Evolutionary conservation across 1,140 invertebrate species (phyloP).

Genomic region (Drosophila navojoa): DNA sequence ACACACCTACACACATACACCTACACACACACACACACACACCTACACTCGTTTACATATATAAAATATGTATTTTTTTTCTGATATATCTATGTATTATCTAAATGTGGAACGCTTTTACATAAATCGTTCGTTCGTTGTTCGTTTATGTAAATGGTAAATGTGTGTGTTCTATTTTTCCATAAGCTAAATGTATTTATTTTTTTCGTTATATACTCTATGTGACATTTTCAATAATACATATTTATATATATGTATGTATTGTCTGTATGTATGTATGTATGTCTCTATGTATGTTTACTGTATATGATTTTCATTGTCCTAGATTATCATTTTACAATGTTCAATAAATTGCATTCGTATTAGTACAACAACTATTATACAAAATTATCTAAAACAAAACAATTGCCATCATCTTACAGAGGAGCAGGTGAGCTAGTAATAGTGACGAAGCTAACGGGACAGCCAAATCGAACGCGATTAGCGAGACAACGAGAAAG

Average conservation of each 20-base stretch:
- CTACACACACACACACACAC: conserved; percentile 26
- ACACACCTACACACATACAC: conserved; percentile 41
- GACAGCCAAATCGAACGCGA: neutral
- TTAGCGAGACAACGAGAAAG: neutral
- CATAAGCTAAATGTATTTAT: conserved; percentile 68
- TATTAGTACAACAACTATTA: conserved; percentile 1
- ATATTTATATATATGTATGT: conserved; percentile 38
- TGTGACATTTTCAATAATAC: conserved; percentile 42
- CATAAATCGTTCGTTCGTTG: conserved; percentile 83
- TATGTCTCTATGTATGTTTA: conserved; percentile 33
- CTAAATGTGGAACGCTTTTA: conserved; percentile 84
- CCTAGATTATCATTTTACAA: conserved; percentile 19
- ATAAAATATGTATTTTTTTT: conserved; percentile 57
- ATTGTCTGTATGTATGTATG: conserved; percentile 28
- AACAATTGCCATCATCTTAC: neutral
- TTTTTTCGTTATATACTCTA: conserved; percentile 42
- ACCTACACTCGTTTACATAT: conserved; percentile 26
- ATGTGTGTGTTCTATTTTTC: conserved; percentile 80
- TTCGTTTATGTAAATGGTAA: conserved; percentile 83
- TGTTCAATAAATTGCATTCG: conserved; percentile 34
- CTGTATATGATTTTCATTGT: conserved; percentile 39
- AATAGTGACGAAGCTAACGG: neutral
- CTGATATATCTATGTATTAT: conserved; percentile 78
- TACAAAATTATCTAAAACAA: neutral
- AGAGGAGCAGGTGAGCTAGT: conserved; percentile 16